phyloP scores from a whole-genome alignment of 2,888 invertebrate genomes.

The Scrobipalpa atriplicella region DNA sequence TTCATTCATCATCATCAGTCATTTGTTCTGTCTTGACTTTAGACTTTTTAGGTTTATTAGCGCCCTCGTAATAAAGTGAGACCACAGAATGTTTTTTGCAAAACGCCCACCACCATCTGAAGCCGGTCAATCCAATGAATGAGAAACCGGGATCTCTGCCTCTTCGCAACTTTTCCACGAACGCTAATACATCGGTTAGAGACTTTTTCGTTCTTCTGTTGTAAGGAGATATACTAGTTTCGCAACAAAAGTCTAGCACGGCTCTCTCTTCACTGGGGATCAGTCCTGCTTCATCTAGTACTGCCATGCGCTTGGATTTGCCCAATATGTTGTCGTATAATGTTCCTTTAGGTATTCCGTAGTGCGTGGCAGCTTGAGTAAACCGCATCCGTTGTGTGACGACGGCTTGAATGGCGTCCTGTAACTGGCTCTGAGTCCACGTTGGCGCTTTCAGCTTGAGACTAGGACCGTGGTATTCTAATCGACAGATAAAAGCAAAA shows the following conservation, averaged over 20 bases:
- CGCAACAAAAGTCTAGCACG: slow-evolving; percentile 88
- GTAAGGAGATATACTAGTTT: slow-evolving; percentile 86
- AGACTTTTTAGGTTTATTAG: slow-evolving; percentile 44
- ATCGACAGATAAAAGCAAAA: slow-evolving; percentile 58
- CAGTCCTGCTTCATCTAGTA: slow-evolving; percentile 87
- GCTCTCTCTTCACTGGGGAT: slow-evolving; percentile 84
- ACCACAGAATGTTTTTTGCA: slow-evolving; percentile 90
- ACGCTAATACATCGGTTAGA: slow-evolving; percentile 83
- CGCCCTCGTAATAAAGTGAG: slow-evolving; percentile 71
- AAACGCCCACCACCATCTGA: slow-evolving; percentile 92
- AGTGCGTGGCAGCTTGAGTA: slow-evolving; percentile 88
- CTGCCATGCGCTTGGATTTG: slow-evolving; percentile 89
- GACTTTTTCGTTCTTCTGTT: slow-evolving; percentile 88
- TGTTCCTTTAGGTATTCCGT: slow-evolving; percentile 89
- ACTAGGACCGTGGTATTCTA: slow-evolving; percentile 83
- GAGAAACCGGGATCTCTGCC: slow-evolving; percentile 84
- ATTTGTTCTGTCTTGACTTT: slow-evolving; percentile 53
- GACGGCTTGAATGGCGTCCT: slow-evolving; percentile 89
- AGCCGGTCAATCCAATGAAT: slow-evolving; percentile 88
- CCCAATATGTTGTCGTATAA: slow-evolving; percentile 90
- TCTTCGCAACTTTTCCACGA: slow-evolving; percentile 84
- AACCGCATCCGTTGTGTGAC: slow-evolving; percentile 90
- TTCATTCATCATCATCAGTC: slow-evolving; percentile 41
- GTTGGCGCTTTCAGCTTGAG: slow-evolving; percentile 89
- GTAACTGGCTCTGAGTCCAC: slow-evolving; percentile 88